Conservation (phyloP, 2,113 vertebrate species). For the Etia nguti region DNA sequence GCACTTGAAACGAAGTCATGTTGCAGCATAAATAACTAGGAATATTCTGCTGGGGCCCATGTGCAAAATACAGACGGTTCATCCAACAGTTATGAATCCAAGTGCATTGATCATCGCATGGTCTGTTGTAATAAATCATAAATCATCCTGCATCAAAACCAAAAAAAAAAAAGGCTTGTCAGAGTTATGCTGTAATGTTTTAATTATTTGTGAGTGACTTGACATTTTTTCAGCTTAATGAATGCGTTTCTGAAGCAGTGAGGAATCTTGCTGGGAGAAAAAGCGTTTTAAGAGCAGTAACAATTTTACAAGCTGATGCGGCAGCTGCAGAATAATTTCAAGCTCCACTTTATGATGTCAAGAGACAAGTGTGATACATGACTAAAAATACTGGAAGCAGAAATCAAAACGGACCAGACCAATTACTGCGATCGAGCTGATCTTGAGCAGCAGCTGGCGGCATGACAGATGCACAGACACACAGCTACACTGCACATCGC, state of each 20-base stretch:
- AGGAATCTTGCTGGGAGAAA: not conserved
- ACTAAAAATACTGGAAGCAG: constrained; percentile 36
- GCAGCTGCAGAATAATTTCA: not conserved
- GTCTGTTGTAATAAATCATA: not conserved
- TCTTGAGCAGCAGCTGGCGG: constrained; percentile 36
- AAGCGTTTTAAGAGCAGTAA: not conserved
- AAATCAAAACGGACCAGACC: constrained; percentile 9
- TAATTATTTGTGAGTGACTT: not conserved
- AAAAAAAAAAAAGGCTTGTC: not conserved
- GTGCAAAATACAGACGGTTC: not conserved
- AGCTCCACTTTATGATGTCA: not conserved
- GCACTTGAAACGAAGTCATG: not conserved
- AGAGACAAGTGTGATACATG: constrained; percentile 6
- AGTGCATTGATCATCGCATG: not conserved
- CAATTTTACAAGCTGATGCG: not conserved
- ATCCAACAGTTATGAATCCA: not conserved
- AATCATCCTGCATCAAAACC: not conserved
- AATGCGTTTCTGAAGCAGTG: not conserved
- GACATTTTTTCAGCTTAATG: not conserved
- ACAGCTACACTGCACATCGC: not conserved
- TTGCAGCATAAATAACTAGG: not conserved
- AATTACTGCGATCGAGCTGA: constrained; percentile 25
- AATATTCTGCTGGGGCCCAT: not conserved
- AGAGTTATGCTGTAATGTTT: not conserved
- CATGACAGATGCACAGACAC: not conserved